These are phyloP conservation scores for Ptychadena robeensis DNA, from an alignment of 2,797 vertebrate species.

Conservation along the genomic window DNA sequence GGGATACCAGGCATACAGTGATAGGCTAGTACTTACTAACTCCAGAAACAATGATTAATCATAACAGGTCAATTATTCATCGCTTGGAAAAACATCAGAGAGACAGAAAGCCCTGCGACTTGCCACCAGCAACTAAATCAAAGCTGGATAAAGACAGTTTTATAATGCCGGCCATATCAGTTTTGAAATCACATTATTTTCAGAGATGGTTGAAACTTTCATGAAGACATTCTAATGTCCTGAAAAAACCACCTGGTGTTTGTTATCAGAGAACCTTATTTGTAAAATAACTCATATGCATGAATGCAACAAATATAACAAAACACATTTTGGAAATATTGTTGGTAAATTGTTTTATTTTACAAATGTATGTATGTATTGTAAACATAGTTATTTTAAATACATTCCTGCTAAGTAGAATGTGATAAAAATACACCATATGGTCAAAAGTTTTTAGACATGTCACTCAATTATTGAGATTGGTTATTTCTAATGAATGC, in stretches of 20 bases:
- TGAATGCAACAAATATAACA: conserved; percentile 12
- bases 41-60: conserved; percentile 57
- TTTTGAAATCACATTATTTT: conserved; percentile 41
- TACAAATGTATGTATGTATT: neutral
- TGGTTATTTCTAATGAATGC: no score
- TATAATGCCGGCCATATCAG: conserved; percentile 11
- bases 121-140: conserved; percentile 44
- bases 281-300: neutral
- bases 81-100: conserved; percentile 43
- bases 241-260: conserved; percentile 13
- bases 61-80: conserved; percentile 49
- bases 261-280: neutral
- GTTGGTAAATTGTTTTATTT: neutral
- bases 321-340: neutral
- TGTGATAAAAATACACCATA: no score
- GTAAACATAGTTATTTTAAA: no score
- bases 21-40: conserved; percentile 38
- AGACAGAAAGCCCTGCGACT: conserved; percentile 20
- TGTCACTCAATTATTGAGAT: no score
- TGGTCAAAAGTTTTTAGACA: no score
- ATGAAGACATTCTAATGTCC: conserved; percentile 27
- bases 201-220: conserved; percentile 11
- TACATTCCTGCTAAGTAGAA: no score
- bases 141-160: conserved; percentile 41
- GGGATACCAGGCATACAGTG: conserved; percentile 37